A percentile compares a stretch with the other conserved stretches of the same genome.
Evolutionary conservation across 2,113 vertebrate species (phyloP).

Genomic region (Notothenia rossii): DNA sequence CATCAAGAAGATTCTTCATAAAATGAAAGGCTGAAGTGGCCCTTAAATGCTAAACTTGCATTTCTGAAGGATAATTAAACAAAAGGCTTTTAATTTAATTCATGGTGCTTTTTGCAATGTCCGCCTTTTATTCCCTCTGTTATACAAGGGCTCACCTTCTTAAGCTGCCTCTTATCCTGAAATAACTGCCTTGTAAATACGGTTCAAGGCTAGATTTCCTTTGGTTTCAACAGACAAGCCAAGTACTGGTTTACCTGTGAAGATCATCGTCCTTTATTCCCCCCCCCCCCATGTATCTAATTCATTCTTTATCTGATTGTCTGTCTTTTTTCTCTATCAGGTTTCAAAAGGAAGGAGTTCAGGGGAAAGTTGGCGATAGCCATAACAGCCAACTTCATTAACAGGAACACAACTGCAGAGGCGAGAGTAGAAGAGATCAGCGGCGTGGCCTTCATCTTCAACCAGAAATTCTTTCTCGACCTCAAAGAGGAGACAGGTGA

Average conservation of each 20-base stretch:
- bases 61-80: slow-evolving; percentile 27
- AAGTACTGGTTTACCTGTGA: slow-evolving; percentile 19
- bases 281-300: neutral
- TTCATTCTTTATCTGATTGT: neutral
- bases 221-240: slow-evolving; percentile 43
- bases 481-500: slow-evolving; percentile 96
- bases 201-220: slow-evolving; percentile 57
- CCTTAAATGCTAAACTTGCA: slow-evolving; percentile 4
- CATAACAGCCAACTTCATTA: slow-evolving; percentile 98
- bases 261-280: slow-evolving; percentile 19
- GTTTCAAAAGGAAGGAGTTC: slow-evolving; percentile 96
- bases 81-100: slow-evolving; percentile 32
- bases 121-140: slow-evolving; percentile 36
- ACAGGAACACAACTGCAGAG: slow-evolving; percentile 97
- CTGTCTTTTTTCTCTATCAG: slow-evolving; percentile 72
- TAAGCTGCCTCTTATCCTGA: slow-evolving; percentile 58
- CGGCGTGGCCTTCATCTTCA: slow-evolving; percentile 99
- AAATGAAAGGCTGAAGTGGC: slow-evolving; percentile 14
- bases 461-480: slow-evolving; percentile 98
- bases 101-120: slow-evolving; percentile 2
- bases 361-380: slow-evolving; percentile 97
- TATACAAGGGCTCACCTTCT: slow-evolving; percentile 51
- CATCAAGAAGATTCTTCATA: neutral
- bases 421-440: slow-evolving; percentile 99
- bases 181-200: slow-evolving; percentile 67